Percentiles rank a stretch among this genome's conserved stretches.
Evolutionary conservation across 1,140 invertebrate genomes (phyloP).

Genomic region (Nixonia krombeini): DNA sequence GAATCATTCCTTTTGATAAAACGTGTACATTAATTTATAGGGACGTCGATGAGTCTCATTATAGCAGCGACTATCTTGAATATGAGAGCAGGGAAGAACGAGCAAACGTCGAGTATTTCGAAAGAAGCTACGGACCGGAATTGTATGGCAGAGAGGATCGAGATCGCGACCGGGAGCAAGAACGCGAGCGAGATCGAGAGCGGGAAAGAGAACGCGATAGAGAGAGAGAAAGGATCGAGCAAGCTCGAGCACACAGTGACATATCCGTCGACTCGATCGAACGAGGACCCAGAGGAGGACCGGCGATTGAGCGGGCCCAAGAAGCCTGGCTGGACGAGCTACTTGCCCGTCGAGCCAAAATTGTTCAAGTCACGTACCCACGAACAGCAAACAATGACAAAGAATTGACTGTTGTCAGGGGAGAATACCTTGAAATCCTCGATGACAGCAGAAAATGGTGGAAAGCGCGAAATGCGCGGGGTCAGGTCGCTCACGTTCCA

Average conservation of each 20-base stretch:
- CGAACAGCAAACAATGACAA: constrained; percentile 98
- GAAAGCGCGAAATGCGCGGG: constrained; percentile 93
- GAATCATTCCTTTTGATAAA: too few species aligned
- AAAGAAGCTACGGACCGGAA: constrained; percentile 69
- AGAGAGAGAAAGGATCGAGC: constrained; percentile 54
- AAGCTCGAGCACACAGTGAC: constrained; percentile 77
- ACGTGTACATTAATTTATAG: too few species aligned
- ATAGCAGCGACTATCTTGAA: constrained; percentile 75
- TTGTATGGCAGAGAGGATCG: constrained; percentile 68
- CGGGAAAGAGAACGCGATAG: constrained; percentile 18
- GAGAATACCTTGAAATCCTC: constrained; percentile 95
- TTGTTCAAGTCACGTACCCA: constrained; percentile 95
- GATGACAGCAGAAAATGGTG: constrained; percentile 98
- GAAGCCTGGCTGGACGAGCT: constrained; percentile 84
- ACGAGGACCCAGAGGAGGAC: constrained; percentile 69
- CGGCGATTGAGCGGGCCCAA: constrained; percentile 66
- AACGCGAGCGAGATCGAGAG: constrained; percentile 15
- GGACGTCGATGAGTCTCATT: constrained; percentile 72
- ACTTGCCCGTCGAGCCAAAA: constrained; percentile 81
- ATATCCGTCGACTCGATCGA: constrained; percentile 85
- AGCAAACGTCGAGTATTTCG: constrained; percentile 68
- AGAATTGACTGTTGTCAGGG: constrained; percentile 94
- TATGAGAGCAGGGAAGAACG: constrained; percentile 72
- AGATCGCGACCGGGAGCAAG: constrained; percentile 50
- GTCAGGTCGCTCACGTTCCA: constrained; percentile 93